These are phyloP conservation scores for Aricia agestis DNA, from an alignment of 1,140 invertebrate species.

Conservation along the genomic window DNA sequence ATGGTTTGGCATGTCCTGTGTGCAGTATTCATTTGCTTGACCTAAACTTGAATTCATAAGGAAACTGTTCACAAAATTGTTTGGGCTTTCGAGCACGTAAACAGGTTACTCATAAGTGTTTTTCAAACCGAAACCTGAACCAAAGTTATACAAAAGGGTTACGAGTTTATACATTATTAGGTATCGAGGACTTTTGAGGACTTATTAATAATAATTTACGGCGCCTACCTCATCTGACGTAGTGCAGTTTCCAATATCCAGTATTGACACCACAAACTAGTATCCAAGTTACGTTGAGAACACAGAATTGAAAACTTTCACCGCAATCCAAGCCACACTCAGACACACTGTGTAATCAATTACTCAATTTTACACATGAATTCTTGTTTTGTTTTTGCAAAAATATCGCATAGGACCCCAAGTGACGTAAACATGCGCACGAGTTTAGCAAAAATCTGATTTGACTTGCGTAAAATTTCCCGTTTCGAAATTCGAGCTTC, in stretches of 20 bases:
- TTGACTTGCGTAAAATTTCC: background rate
- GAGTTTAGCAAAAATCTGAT: slow-evolving; percentile 18
- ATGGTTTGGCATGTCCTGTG: no score
- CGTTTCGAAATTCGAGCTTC: background rate
- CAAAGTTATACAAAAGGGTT: background rate
- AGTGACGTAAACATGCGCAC: slow-evolving; percentile 24
- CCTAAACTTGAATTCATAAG: no score
- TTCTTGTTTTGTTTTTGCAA: slow-evolving; percentile 13
- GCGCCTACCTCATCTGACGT: slow-evolving; percentile 16
- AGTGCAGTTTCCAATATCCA: slow-evolving; percentile 9
- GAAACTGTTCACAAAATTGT: no score
- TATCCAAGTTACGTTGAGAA: background rate
- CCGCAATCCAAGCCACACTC: slow-evolving; percentile 19
- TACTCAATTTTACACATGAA: slow-evolving; percentile 9
- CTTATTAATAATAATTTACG: background rate
- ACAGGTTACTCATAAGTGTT: no score
- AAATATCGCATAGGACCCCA: background rate
- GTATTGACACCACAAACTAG: slow-evolving; percentile 12
- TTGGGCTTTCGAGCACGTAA: no score
- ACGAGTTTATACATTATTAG: background rate
- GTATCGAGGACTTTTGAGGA: background rate
- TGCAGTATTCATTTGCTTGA: no score
- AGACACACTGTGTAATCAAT: background rate
- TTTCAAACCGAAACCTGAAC: no score
- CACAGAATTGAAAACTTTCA: slow-evolving; percentile 18